Percentiles rank a stretch among this genome's conserved stretches.
Evolutionary conservation across 2,797 vertebrate genomes (phyloP).

Genomic region (Rhinoraja longicauda): DNA sequence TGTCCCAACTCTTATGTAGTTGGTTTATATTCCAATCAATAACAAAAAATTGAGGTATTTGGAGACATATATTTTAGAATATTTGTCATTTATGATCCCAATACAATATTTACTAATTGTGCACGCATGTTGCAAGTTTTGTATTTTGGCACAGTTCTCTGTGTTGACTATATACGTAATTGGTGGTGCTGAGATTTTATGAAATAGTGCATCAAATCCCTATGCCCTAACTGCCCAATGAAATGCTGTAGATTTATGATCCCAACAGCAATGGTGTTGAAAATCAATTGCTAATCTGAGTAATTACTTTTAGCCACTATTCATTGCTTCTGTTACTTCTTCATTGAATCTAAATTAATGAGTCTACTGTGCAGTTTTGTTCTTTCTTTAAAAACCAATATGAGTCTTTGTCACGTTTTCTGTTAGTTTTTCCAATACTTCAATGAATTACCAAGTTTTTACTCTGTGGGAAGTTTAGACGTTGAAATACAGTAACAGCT

Average conservation of each 20-base stretch:
- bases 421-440: too few relatives aligned
- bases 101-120: neutral
- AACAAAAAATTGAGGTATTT: neutral
- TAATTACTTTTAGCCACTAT: neutral
- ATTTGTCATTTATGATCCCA: neutral
- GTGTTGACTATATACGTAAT: neutral
- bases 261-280: neutral
- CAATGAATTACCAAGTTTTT: neutral
- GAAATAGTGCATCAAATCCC: neutral
- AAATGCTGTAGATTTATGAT: neutral
- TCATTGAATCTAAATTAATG: too few relatives aligned
- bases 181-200: too few relatives aligned
- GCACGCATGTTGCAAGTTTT: neutral
- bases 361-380: too few relatives aligned
- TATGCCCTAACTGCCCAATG: neutral
- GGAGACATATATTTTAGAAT: neutral
- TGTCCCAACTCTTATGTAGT: neutral
- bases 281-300: neutral
- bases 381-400: too few relatives aligned
- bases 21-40: neutral
- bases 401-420: too few relatives aligned
- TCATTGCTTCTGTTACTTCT: too few relatives aligned
- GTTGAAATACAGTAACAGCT: neutral
- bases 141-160: too few relatives aligned
- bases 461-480: neutral